Base-by-base conservation (phyloP, 2,888 invertebrate genomes). In the Erebia ligea region DNA sequence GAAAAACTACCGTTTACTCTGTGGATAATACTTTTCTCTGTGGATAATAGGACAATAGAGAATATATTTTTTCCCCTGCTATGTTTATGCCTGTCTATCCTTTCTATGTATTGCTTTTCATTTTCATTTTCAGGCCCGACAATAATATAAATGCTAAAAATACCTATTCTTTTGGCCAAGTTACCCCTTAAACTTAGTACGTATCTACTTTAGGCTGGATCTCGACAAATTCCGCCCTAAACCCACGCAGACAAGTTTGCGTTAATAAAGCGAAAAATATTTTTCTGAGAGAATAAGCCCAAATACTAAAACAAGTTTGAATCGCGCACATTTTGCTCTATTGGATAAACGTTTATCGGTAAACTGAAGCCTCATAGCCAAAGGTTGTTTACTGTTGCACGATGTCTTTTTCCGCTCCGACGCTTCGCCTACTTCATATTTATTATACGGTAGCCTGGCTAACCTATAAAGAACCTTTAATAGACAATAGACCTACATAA, bases 391-490 rank as follows among this genome's bases (percentile, higher is more conserved):
- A 62, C 62, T 45, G 62, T 45, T 48, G 62, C 62, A 62, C 62
- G 62, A 62, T 48, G 62, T 62, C 62, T 62, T 62, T 62, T 62
- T 62, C 62, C 62, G 45, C 45, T 21, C 15, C 21, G 21, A 62
- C 62, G 62, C 62, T 11, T 62, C 45, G 21, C 62, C 62, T 62
- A 62, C 62, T 62, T 62, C 62, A 62, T 62, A 62, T 62, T 62
- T 62, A 62, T 62, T 62, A 62, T 9, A 62, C 62, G 48, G 62
- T 62, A 48, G 48, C 21, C 62, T 48, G 48, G 45, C 21, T 48
- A 48, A 21, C 62, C 62, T 62, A 62, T 62, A 62, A 62, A 62
- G 62, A 62, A 62, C 62, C 62, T 62, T 62, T 62, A 62, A 62
- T 62, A 62, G 62, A 48, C 48, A 62, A 62, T 62, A 48, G 62